Evolutionary conservation across 1,140 invertebrate genomes (phyloP), one percentile per base, ranked within the genome.

Genomic region (Pseudobourletiella spinata): DNA sequence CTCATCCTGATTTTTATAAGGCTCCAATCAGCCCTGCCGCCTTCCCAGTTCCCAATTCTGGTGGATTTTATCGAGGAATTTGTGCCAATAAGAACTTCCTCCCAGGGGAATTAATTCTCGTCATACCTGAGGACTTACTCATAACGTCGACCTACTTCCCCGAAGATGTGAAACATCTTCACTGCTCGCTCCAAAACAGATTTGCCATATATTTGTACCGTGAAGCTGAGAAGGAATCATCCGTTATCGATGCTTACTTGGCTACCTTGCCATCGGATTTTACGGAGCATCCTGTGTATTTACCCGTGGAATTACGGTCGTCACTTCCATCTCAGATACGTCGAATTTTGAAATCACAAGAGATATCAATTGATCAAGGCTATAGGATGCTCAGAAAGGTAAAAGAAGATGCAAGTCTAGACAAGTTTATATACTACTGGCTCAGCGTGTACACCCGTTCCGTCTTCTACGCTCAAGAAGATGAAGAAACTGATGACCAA

Each of bases 401-500:
- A 15, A n/a, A n/a, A n/a, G n/a, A n/a, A n/a, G n/a, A n/a, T n/a
- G n/a, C n/a, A n/a, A n/a, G n/a, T n/a, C n/a, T n/a, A n/a, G 64
- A 74, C 26, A 71, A 67, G 57, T 83, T 78, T 59, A 75, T 73
- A 66, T 79, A 77, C 75, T 82, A 81, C 1, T 91, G 86, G 77
- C 83, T 83, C 70, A 79, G 82, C 64, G 85, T 91, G 1, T 89
- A 89, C 75, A 87, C 87, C 1, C 78, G 89, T 68, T 83, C 83
- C 57, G 82, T 91, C 18, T 82, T 74, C 71, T 69, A 54, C 54
- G 51, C 60, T 11, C 44, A 46, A 18, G 8, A 57, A 55, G 44
- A 46, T 18, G 6, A 6, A 46, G 18, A 20, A 46, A 18, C 44
- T 6, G 65, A 73, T 8, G 29, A 79, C 56, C 79, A 84, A 71